Base-by-base conservation (phyloP, 2,888 invertebrate genomes). In the Lasioglossum figueresi region DNA sequence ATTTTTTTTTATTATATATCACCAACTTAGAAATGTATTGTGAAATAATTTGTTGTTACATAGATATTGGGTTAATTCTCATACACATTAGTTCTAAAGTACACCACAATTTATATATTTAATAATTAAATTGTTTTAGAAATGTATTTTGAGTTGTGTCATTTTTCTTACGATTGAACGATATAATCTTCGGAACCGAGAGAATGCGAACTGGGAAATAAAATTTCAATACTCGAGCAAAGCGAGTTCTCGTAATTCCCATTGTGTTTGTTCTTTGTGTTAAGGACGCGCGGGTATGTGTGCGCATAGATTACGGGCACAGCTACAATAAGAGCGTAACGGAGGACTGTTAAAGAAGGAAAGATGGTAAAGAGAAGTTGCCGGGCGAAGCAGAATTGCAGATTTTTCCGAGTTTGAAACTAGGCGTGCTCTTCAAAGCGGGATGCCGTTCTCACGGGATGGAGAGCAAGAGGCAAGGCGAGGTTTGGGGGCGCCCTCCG, bases 331-430 rank as follows among this genome's bases (percentile, higher is more conserved):
- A 90, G 87, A 90, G 78, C 71, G 66, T 85, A 88, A 86, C 78
- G 80, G 76, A 81, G 40, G 71, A 84, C 82, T 78, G 81, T 84
- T 81, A 85, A 78, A 37, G 37, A 43, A 76, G 74, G 76, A 75
- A 52, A 76, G 76, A 80, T 83, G 73, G 76, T 74, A 81, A 78
- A 89, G 81, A 56, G 80, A 88, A 90, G 90, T 90, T 91, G 80
- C 82, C 84, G 79, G 83, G 87, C 88, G 87, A 88, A 86, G 79
- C 87, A 80, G 78, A 91, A 90, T 92, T 90, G 85, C 88, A 92
- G 91, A 94, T 94, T 94, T 93, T 92, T 91, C 92, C 90, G 92
- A 94, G 94, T 93, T 94, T 92, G 89, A 90, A 94, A 93, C 91
- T 92, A 89, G 89, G 88, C 89, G 83, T 85, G 85, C 88, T 89